phyloP scores from a whole-genome alignment of 1,140 invertebrate genomes.

The Euura saliciscinereae region DNA sequence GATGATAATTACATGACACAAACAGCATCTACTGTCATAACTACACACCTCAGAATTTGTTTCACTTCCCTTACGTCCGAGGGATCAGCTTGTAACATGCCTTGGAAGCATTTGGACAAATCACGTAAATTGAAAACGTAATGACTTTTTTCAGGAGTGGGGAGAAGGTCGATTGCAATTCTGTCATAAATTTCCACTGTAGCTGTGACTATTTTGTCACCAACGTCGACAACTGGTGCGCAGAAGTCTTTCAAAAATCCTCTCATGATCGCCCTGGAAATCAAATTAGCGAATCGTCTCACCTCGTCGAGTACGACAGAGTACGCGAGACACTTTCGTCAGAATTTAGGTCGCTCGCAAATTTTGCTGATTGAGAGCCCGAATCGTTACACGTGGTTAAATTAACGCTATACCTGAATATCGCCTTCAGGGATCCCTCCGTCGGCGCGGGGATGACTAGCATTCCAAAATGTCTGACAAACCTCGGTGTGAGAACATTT shows the following conservation, averaged over 20 bases:
- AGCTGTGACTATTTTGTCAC: constrained; percentile 76
- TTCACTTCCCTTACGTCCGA: constrained; percentile 67
- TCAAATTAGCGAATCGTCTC: neutral
- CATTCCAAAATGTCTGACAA: constrained; percentile 85
- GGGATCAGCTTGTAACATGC: constrained; percentile 76
- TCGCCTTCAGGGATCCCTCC: constrained; percentile 77
- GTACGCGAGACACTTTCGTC: too few species aligned
- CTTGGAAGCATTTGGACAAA: constrained; percentile 90
- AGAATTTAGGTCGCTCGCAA: neutral
- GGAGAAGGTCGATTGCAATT: constrained; percentile 79
- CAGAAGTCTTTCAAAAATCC: constrained; percentile 82
- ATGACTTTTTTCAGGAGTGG: constrained; percentile 88
- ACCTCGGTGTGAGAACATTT: constrained; percentile 82
- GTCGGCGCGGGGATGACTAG: constrained; percentile 76
- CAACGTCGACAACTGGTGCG: constrained; percentile 71
- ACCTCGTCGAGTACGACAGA: neutral
- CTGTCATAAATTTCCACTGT: constrained; percentile 81
- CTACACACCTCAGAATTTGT: constrained; percentile 66
- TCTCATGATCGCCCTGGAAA: constrained; percentile 65
- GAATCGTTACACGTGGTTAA: neutral
- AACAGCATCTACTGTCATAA: neutral
- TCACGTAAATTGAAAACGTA: constrained; percentile 91
- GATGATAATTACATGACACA: constrained; percentile 7
- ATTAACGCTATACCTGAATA: constrained; percentile 68
- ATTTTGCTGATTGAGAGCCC: neutral